These are phyloP conservation scores for Apocrypta bakeri DNA, from an alignment of 1,140 invertebrate species.

Conservation along the genomic window DNA sequence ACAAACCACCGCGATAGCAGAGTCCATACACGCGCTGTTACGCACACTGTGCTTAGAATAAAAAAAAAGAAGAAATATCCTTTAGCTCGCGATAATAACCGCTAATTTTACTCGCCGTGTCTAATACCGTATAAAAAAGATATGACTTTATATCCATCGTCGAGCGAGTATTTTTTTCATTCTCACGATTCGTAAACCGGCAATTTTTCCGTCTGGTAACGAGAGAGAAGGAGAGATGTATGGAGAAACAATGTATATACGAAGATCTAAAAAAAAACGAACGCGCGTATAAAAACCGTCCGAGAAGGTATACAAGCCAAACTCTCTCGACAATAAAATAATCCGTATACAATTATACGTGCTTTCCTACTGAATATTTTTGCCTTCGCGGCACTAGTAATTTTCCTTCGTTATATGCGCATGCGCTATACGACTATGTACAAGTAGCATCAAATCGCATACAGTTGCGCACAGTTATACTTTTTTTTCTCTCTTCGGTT, in stretches of 20 bases:
- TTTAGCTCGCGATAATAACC: constrained; percentile 19
- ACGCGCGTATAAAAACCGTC: neutral
- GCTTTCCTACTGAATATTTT: neutral
- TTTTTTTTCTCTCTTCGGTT: neutral
- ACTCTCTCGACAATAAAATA: constrained; percentile 33
- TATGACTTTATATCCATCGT: constrained; percentile 29
- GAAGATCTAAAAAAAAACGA: constrained; percentile 16
- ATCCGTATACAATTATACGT: constrained; percentile 22
- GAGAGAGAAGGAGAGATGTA: neutral
- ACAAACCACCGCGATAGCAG: too few species aligned
- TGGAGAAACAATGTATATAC: constrained; percentile 17
- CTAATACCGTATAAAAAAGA: constrained; percentile 21
- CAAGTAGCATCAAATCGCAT: neutral
- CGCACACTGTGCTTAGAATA: neutral
- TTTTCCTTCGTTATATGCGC: neutral
- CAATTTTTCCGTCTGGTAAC: constrained; percentile 7
- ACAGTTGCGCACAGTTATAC: neutral
- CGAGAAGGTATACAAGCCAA: neutral
- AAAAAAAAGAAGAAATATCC: constrained; percentile 1
- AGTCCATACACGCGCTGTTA: neutral
- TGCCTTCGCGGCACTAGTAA: neutral
- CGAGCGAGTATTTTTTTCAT: neutral
- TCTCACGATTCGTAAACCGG: constrained; percentile 40
- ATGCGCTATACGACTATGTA: neutral
- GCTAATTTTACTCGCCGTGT: constrained; percentile 28